Conservation (phyloP, 2,113 vertebrate species). For the Melanostigma gelatinosum region DNA sequence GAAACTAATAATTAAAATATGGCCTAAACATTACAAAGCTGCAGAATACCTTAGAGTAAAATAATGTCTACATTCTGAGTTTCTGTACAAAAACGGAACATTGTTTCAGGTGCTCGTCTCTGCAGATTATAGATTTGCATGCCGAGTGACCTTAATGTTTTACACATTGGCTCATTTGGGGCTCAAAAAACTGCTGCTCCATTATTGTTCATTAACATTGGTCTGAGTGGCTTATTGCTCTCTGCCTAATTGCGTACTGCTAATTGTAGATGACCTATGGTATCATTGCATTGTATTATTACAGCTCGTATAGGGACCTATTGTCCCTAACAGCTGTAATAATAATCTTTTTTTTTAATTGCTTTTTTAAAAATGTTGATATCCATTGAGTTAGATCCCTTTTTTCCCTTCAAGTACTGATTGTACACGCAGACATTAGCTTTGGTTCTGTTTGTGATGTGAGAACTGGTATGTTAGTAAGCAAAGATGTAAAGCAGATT, state of each 20-base stretch:
- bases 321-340: too few species aligned
- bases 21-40: not conserved
- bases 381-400: not conserved
- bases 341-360: not conserved
- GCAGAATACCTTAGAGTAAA: not conserved
- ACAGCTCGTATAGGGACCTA: not conserved
- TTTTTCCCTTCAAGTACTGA: not conserved
- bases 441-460: not conserved
- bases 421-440: not conserved
- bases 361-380: not conserved
- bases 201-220: conserved; percentile 30
- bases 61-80: not conserved
- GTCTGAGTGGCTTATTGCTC: conserved; percentile 20
- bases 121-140: not conserved
- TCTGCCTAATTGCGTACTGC: conserved; percentile 9
- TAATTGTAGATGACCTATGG: not conserved
- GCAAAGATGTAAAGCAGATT: not conserved
- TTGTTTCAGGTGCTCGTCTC: not conserved
- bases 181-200: conserved; percentile 12
- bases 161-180: conserved; percentile 27
- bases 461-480: not conserved
- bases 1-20: not conserved
- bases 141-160: conserved; percentile 17
- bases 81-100: not conserved
- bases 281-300: conserved; percentile 5